Evolutionary conservation across 2,113 vertebrate genomes (phyloP).

Genomic region (Mormyrus lacerda): DNA sequence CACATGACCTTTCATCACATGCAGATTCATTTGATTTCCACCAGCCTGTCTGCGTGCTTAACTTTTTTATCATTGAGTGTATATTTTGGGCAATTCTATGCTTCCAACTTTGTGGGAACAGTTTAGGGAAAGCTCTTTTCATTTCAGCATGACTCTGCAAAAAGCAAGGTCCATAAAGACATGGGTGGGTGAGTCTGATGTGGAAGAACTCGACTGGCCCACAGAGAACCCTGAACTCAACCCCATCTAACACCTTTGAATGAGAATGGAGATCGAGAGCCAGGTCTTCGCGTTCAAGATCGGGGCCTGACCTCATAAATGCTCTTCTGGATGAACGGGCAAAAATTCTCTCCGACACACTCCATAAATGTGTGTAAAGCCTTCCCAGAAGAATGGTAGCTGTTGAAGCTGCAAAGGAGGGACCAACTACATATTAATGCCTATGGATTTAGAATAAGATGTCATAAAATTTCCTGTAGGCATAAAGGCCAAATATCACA

Average conservation of each 20-base stretch:
- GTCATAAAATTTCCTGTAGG: background rate
- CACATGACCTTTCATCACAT: too few species aligned
- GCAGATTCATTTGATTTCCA: too few species aligned
- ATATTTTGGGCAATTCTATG: background rate
- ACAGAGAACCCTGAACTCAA: background rate
- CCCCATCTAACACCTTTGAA: background rate
- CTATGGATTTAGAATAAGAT: background rate
- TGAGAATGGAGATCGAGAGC: background rate
- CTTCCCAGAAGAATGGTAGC: background rate
- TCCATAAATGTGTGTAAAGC: background rate
- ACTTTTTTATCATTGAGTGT: too few species aligned
- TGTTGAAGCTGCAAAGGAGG: background rate
- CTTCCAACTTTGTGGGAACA: background rate
- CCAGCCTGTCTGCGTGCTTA: too few species aligned
- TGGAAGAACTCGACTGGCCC: background rate
- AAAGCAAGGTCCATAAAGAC: background rate
- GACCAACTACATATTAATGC: background rate
- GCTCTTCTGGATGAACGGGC: background rate
- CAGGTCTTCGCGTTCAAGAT: background rate
- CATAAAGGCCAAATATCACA: background rate
- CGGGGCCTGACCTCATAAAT: background rate
- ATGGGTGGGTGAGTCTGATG: background rate
- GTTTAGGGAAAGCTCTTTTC: background rate
- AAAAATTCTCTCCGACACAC: background rate
- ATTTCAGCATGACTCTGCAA: background rate